phyloP scores from a whole-genome alignment of 2,888 invertebrate genomes.

The Mythimna impura region DNA sequence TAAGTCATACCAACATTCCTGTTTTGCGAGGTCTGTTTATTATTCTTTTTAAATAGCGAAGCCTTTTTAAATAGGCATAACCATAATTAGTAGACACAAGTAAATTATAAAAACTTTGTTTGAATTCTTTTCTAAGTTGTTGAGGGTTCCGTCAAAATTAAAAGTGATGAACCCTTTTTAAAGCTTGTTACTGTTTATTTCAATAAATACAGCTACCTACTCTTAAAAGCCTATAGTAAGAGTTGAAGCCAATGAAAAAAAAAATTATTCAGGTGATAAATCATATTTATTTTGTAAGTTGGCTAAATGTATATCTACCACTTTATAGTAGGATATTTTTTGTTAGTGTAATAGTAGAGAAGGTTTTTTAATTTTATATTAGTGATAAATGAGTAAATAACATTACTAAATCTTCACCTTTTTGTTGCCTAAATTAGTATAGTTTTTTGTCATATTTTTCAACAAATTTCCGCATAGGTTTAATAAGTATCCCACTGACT shows the following conservation, averaged over 20 bases:
- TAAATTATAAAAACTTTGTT: constrained; percentile 53
- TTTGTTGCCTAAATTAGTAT: too few species aligned
- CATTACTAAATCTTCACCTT: too few species aligned
- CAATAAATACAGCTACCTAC: background rate
- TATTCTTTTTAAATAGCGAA: constrained; percentile 49
- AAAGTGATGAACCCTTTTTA: background rate
- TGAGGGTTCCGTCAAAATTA: constrained; percentile 30
- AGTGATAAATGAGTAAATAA: too few species aligned
- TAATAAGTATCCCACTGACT: too few species aligned
- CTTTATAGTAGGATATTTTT: too few species aligned
- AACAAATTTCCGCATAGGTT: too few species aligned
- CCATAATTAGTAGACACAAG: constrained; percentile 67
- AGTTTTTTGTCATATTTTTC: too few species aligned
- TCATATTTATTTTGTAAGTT: too few species aligned
- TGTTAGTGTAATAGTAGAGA: too few species aligned
- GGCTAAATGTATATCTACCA: too few species aligned
- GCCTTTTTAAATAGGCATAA: constrained; percentile 52
- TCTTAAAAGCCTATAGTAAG: background rate
- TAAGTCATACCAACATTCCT: constrained; percentile 50
- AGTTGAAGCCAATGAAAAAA: background rate
- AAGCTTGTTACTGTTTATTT: background rate
- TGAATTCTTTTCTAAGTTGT: background rate
- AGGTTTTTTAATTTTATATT: too few species aligned
- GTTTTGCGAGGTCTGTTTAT: constrained; percentile 49
- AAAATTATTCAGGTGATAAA: background rate